Percentiles rank a stretch among this genome's conserved stretches.
These are phyloP conservation scores for Zosterops lateralis DNA, from an alignment of 2,113 vertebrate species.

Conservation along the genomic window DNA sequence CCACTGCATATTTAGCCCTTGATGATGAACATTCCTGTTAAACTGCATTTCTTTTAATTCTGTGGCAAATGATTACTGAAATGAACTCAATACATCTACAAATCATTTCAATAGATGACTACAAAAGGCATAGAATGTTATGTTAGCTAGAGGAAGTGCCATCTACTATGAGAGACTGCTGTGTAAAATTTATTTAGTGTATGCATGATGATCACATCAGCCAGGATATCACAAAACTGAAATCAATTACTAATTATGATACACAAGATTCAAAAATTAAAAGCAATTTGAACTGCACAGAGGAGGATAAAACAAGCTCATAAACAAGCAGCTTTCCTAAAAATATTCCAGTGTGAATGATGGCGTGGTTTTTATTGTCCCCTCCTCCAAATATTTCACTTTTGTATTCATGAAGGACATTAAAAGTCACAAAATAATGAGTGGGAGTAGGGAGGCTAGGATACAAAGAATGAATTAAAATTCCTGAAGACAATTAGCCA, in stretches of 20 bases:
- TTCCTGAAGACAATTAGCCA: neutral
- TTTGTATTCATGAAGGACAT: neutral
- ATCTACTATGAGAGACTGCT: constrained; percentile 5
- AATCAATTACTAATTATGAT: constrained; percentile 49
- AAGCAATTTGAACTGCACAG: neutral
- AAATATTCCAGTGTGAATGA: neutral
- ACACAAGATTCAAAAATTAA: constrained; percentile 7
- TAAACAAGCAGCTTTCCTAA: neutral
- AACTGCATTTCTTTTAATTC: constrained; percentile 32
- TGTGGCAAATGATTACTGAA: neutral
- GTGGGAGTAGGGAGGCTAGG: neutral
- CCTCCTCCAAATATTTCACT: neutral
- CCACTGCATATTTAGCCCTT: neutral
- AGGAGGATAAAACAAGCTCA: neutral
- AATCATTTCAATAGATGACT: neutral
- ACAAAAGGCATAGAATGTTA: neutral
- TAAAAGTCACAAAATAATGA: neutral
- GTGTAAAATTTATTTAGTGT: constrained; percentile 61
- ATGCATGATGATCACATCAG: constrained; percentile 25
- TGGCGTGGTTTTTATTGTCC: neutral
- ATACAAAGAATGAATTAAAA: neutral
- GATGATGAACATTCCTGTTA: neutral
- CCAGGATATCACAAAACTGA: constrained; percentile 14
- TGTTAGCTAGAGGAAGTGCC: constrained; percentile 7
- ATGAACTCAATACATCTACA: neutral